Evolutionary conservation across 2,797 vertebrate species (phyloP).

Genomic region (Sebastes diploproa): DNA sequence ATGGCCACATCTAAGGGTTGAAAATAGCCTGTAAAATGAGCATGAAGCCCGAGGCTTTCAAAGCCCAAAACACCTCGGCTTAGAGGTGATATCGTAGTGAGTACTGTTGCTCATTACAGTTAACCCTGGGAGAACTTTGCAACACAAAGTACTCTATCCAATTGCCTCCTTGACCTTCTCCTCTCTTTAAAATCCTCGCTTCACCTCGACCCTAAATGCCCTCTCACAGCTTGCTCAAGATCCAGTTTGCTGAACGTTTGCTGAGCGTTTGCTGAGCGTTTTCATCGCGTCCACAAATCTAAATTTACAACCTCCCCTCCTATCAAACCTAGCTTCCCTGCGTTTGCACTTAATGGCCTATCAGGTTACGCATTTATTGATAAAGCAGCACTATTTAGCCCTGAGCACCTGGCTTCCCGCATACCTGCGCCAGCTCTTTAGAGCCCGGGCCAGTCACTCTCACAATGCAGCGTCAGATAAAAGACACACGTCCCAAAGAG

Average conservation of each 20-base stretch:
- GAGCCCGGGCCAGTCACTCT: conserved; percentile 40
- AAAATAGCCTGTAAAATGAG: conserved; percentile 55
- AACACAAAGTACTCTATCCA: conserved; percentile 33
- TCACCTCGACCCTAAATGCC: conserved; percentile 42
- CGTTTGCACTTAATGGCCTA: conserved; percentile 67
- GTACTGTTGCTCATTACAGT: conserved; percentile 61
- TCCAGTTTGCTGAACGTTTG: conserved; percentile 59
- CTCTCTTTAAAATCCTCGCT: not conserved
- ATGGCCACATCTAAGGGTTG: conserved; percentile 57
- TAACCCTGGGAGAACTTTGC: conserved; percentile 68
- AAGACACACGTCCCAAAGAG: conserved; percentile 32
- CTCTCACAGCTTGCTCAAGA: conserved; percentile 28
- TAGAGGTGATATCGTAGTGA: conserved; percentile 37
- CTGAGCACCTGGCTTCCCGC: conserved; percentile 62
- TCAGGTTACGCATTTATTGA: conserved; percentile 76
- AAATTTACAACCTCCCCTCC: conserved; percentile 65
- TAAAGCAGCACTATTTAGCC: conserved; percentile 71
- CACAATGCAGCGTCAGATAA: conserved; percentile 57
- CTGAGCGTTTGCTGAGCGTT: conserved; percentile 43
- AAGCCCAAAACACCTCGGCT: conserved; percentile 49
- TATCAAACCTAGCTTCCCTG: conserved; percentile 55
- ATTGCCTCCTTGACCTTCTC: conserved; percentile 46
- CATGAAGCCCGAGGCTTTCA: conserved; percentile 34
- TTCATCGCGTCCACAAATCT: conserved; percentile 67
- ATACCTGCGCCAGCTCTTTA: conserved; percentile 59